Percentiles rank a stretch among this genome's conserved stretches.
Evolutionary conservation across 2,797 vertebrate species (phyloP).

Genomic region (Knipowitschia caucasica): DNA sequence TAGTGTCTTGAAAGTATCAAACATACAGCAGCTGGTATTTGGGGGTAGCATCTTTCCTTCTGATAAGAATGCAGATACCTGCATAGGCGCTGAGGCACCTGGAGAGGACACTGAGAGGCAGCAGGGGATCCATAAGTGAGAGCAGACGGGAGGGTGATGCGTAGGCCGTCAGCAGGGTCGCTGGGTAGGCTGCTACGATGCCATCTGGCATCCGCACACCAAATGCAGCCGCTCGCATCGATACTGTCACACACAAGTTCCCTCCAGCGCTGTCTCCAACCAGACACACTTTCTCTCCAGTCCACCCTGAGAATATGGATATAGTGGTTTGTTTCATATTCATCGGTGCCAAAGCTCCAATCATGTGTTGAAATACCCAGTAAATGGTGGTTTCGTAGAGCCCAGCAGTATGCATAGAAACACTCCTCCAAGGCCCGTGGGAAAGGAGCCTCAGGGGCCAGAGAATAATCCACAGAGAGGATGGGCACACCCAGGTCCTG

Average conservation of each 20-base stretch:
- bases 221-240: slow-evolving; percentile 83
- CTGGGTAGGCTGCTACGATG: slow-evolving; percentile 86
- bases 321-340: too few species aligned
- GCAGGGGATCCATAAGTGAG: slow-evolving; percentile 88
- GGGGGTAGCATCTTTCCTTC: slow-evolving; percentile 3
- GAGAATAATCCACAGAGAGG: slow-evolving; percentile 89
- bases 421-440: slow-evolving; percentile 91
- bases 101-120: slow-evolving; percentile 88
- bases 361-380: slow-evolving; percentile 80
- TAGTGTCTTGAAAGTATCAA: not conserved
- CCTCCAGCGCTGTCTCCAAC: slow-evolving; percentile 90
- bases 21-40: slow-evolving; percentile 2
- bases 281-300: slow-evolving; percentile 85
- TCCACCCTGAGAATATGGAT: slow-evolving; percentile 76
- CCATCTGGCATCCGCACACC: slow-evolving; percentile 87
- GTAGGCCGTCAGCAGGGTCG: slow-evolving; percentile 82
- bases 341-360: too few species aligned
- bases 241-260: slow-evolving; percentile 85
- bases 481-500: slow-evolving; percentile 85
- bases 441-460: slow-evolving; percentile 90
- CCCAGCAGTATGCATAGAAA: slow-evolving; percentile 94
- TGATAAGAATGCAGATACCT: slow-evolving; percentile 63
- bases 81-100: slow-evolving; percentile 89
- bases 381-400: slow-evolving; percentile 82
- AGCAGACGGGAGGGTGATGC: slow-evolving; percentile 90